Conservation (phyloP, 1,140 invertebrate genomes). For the Nasonia longicornis region DNA sequence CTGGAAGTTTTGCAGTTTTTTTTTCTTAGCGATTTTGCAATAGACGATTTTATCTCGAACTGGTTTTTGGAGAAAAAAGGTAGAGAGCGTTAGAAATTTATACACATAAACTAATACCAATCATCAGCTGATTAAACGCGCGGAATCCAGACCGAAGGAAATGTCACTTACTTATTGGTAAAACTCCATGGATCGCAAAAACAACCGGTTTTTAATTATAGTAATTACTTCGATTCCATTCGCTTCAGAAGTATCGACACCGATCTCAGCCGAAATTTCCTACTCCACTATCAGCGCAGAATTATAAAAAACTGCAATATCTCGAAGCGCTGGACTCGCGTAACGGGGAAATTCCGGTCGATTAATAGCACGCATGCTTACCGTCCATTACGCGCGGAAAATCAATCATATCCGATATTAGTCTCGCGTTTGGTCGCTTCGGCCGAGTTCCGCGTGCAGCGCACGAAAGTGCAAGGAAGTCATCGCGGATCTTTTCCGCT, state of each 20-base stretch:
- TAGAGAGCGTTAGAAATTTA: no score
- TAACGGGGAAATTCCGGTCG: slow-evolving; percentile 10
- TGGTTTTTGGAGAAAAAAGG: not conserved
- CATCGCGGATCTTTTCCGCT: slow-evolving; percentile 2
- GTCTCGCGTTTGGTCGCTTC: slow-evolving; percentile 2
- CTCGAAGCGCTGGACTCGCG: not conserved
- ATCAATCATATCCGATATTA: slow-evolving; percentile 23
- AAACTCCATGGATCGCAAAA: no score
- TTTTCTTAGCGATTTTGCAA: not conserved
- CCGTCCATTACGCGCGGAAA: slow-evolving; percentile 15
- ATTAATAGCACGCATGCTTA: slow-evolving; percentile 17
- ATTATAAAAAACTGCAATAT: no score
- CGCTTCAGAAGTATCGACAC: no score
- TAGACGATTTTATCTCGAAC: not conserved
- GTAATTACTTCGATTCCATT: no score
- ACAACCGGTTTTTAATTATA: no score
- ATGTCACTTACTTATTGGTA: not conserved
- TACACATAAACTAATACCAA: no score
- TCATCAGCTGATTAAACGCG: not conserved
- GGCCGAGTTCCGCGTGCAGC: slow-evolving; percentile 1
- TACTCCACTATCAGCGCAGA: no score
- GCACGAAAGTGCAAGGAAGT: slow-evolving; percentile 29
- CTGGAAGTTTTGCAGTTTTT: not conserved
- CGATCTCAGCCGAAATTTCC: no score
- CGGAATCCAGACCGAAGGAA: not conserved